Conservation (phyloP, 2,888 invertebrate species). For the Arctia plantaginis region DNA sequence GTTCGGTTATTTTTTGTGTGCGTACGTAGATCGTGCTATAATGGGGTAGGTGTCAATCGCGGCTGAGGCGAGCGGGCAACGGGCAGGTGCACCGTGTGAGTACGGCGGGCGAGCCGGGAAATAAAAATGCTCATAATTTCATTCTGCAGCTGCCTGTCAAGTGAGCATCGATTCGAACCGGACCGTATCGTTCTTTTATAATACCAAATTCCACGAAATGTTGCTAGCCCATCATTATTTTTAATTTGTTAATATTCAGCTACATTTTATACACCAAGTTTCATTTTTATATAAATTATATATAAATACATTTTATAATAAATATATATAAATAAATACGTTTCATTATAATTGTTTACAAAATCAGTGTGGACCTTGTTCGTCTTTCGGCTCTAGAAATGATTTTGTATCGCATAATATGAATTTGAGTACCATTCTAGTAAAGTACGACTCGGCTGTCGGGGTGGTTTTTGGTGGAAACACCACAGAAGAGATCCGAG, state of each 20-base stretch:
- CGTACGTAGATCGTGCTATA: constrained; percentile 71
- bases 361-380: background rate
- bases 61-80: constrained; percentile 57
- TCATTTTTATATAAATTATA: too few species aligned
- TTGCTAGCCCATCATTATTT: constrained; percentile 75
- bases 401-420: background rate
- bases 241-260: constrained; percentile 66
- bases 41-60: constrained; percentile 85
- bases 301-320: too few species aligned
- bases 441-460: background rate
- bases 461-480: too few species aligned
- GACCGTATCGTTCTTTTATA: constrained; percentile 75
- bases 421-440: background rate
- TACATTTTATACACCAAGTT: constrained; percentile 54
- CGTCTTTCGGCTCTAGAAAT: background rate
- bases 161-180: constrained; percentile 75
- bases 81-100: constrained; percentile 75
- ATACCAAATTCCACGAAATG: constrained; percentile 75
- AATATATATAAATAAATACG: too few species aligned
- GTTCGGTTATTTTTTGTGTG: constrained; percentile 77
- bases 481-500: too few species aligned
- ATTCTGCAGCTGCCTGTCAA: constrained; percentile 85
- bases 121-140: constrained; percentile 85
- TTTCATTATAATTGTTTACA: background rate
- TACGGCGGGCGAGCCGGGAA: constrained; percentile 61